Evolutionary conservation across 2,113 vertebrate genomes (phyloP), one percentile per base, ranked within the genome.

Genomic region (Chionodraco myersi): DNA sequence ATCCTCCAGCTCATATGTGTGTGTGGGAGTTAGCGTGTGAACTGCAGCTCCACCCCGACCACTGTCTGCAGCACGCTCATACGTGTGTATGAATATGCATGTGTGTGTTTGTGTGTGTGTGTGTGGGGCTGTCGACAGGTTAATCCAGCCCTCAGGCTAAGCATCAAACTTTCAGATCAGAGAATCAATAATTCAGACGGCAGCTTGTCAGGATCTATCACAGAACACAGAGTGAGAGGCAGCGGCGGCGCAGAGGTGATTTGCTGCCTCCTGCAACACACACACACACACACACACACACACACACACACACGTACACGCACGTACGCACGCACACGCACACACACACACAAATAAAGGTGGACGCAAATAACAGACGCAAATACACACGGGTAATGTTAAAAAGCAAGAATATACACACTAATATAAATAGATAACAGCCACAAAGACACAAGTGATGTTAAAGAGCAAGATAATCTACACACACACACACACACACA

Each of bases 161-260:
- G 88, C 91, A 95, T 94, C 93, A 93, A 94, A 93, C 92, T 93
- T 94, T 93, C 89, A 94, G 90, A 93, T 92, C 92, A 89, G 74
- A 79, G 80, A 83, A 94, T 95, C 93, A 95, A 94, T 94, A 92
- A 94, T 94, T 94, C 91, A 95, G 92, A 85, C 89, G 66, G 79
- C 80, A 79, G 89, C 89, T 90, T 91, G 91, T 94, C 92, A 90
- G 87, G 88, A 92, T 91, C 91, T 86, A 93, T 93, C 90, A 89
- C 80, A 49, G 85, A 88, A 86, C 86, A 83, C 85, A 84, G 86
- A 82, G 74, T 70, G 80, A 90, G 89, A 86, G 79, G 77, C 68
- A 82, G 62, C 88, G 80, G 86, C 72, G 79, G 86, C 86, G 52
- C 89, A 85, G 79, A 84, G 91, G 82, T 86, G 87, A 88, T 91